phyloP scores from a whole-genome alignment of 2,113 vertebrate genomes.

The Rutilus rutilus region DNA sequence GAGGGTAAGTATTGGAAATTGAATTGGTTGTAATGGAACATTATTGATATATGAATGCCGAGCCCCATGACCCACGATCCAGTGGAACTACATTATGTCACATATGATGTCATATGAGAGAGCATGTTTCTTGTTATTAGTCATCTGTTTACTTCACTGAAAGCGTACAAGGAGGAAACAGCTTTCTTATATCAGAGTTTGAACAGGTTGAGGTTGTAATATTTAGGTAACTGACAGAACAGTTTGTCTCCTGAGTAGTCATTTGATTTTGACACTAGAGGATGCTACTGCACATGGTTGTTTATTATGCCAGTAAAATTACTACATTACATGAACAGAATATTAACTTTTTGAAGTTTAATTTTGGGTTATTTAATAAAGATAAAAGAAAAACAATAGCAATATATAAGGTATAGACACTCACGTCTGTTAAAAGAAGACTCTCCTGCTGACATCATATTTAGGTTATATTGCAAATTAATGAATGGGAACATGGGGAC shows the following conservation, averaged over 20 bases:
- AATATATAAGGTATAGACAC: neutral
- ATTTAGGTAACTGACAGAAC: conserved; percentile 13
- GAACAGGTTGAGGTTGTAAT: neutral
- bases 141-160: neutral
- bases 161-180: neutral
- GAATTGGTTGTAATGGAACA: neutral
- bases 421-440: neutral
- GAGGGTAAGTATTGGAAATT: neutral
- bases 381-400: neutral
- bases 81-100: conserved; percentile 2
- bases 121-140: neutral
- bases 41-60: neutral
- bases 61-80: neutral
- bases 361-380: no score
- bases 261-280: conserved; percentile 9
- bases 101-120: neutral
- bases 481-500: no score
- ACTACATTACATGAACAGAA: neutral
- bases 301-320: neutral
- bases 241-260: neutral
- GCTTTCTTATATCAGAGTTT: neutral
- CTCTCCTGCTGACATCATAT: no score
- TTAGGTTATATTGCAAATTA: no score
- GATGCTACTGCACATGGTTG: neutral
- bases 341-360: neutral